Conservation (phyloP, 2,797 vertebrate genomes). For the Phrynocephalus forsythii region DNA sequence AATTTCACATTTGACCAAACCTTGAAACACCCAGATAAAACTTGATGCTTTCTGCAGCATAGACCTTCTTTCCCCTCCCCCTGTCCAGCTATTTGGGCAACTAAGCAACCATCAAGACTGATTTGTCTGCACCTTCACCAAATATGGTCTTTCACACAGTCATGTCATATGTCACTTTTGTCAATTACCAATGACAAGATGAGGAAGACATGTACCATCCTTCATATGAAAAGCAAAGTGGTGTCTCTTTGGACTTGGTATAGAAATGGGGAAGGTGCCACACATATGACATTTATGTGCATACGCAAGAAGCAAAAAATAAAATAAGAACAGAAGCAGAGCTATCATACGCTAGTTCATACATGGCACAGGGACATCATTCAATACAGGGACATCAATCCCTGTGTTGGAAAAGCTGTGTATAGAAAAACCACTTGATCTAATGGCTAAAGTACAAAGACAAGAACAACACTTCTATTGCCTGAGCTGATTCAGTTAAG, state of each 20-base stretch:
- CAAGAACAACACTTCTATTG: neutral
- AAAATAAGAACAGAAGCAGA: neutral
- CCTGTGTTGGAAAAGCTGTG: neutral
- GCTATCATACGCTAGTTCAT: neutral
- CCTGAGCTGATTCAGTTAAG: constrained; percentile 60
- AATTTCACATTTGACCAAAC: neutral
- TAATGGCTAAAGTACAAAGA: constrained; percentile 1
- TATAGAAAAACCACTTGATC: neutral
- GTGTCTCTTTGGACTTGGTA: neutral
- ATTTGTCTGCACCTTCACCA: neutral
- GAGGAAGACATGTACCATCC: neutral
- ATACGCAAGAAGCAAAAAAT: neutral
- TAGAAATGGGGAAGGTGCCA: neutral
- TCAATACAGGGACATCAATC: neutral
- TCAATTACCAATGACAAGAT: neutral
- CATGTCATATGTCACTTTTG: neutral
- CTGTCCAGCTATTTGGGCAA: neutral
- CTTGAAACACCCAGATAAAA: neutral
- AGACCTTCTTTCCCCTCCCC: too few relatives aligned
- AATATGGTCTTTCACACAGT: neutral
- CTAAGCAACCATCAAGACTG: neutral
- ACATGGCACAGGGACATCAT: neutral
- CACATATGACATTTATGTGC: neutral
- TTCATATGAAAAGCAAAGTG: neutral
- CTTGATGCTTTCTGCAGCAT: neutral